These are phyloP conservation scores for Eutolmus rufibarbis DNA, from an alignment of 2,888 invertebrate genomes.

Conservation along the genomic window DNA sequence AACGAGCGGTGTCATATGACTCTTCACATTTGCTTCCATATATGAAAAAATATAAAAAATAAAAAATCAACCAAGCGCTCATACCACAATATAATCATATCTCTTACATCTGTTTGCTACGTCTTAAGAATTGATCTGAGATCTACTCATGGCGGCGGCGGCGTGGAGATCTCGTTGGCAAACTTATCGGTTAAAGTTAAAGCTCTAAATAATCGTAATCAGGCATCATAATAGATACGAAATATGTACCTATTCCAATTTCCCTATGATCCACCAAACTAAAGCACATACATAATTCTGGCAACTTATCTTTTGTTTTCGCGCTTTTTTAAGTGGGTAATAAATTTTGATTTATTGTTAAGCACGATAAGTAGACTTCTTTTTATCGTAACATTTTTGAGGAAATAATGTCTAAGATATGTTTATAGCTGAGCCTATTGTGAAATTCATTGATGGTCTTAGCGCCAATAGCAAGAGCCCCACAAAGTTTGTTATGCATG, in stretches of 20 bases:
- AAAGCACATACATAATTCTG: not conserved
- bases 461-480: not conserved
- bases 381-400: not conserved
- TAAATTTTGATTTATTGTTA: not conserved
- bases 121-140: not conserved
- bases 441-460: not conserved
- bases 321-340: not conserved
- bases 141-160: not conserved
- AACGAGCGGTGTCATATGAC: slow-evolving; percentile 47
- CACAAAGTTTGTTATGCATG: not conserved
- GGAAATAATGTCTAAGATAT: not conserved
- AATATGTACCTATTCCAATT: not conserved
- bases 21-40: not conserved
- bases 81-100: not conserved
- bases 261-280: not conserved
- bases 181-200: not conserved
- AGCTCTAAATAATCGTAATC: not conserved
- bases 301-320: not conserved
- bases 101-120: not conserved
- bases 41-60: not conserved
- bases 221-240: not conserved
- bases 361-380: not conserved
- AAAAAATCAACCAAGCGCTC: not conserved
- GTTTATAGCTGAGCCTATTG: not conserved
- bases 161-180: not conserved